phyloP scores from a whole-genome alignment of 2,888 invertebrate species.

The Gymnocheta viridis region DNA sequence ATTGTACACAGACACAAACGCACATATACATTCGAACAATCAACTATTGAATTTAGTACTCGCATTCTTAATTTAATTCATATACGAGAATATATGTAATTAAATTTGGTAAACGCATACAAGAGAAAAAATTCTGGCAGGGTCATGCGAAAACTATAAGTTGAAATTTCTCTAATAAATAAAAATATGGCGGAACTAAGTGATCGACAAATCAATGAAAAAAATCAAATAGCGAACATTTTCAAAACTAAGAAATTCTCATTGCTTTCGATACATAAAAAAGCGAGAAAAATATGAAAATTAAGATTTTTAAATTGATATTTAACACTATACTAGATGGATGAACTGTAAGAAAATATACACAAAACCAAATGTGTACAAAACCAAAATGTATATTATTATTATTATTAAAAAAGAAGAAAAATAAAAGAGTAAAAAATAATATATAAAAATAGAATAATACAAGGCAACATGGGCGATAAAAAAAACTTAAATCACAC shows the following conservation, averaged over 20 bases:
- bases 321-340: constrained; percentile 77
- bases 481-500: constrained; percentile 46
- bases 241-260: constrained; percentile 34
- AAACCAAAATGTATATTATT: neutral
- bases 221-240: constrained; percentile 65
- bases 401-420: constrained; percentile 7
- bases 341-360: constrained; percentile 43
- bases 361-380: neutral
- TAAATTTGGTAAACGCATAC: constrained; percentile 45
- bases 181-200: constrained; percentile 60
- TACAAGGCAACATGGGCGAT: constrained; percentile 56
- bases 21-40: neutral
- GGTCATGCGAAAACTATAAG: constrained; percentile 48
- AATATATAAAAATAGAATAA: constrained; percentile 69
- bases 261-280: constrained; percentile 9
- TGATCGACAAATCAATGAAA: constrained; percentile 48
- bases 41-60: constrained; percentile 14
- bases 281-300: constrained; percentile 3
- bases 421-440: constrained; percentile 67
- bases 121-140: constrained; percentile 38
- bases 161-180: constrained; percentile 52
- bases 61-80: neutral
- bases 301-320: constrained; percentile 76
- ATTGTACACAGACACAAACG: neutral
- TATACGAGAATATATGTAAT: neutral